Evolutionary conservation across 2,113 vertebrate species (phyloP).

Genomic region (Narcine bancroftii): DNA sequence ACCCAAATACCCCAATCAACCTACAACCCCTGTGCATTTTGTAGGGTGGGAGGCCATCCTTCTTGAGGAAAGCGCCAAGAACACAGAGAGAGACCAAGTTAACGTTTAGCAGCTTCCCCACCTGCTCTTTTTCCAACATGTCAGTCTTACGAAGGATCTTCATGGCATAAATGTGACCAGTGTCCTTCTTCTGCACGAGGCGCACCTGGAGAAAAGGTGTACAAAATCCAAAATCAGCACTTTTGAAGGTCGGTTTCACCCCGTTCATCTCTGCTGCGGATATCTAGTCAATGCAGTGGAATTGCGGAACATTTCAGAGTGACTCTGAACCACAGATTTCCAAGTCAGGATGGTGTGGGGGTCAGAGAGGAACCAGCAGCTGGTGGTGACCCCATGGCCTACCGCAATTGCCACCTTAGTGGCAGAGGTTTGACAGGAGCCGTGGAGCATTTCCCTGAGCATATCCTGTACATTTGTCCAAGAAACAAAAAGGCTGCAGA

Average conservation of each 20-base stretch:
- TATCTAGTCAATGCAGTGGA: too few relatives aligned
- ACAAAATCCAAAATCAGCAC: neutral
- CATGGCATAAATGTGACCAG: constrained; percentile 98
- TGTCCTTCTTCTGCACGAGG: constrained; percentile 96
- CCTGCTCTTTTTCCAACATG: constrained; percentile 98
- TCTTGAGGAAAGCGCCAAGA: too few relatives aligned
- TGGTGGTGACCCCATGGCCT: neutral
- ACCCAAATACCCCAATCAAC: too few relatives aligned
- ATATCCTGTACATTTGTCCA: neutral
- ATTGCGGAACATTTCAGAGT: too few relatives aligned
- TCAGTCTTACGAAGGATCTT: constrained; percentile 95
- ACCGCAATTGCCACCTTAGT: too few relatives aligned
- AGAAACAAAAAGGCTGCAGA: too few relatives aligned
- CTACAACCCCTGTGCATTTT: too few relatives aligned
- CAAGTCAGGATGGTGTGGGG: neutral
- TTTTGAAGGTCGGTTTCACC: neutral
- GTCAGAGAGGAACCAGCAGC: neutral
- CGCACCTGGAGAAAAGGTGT: constrained; percentile 66
- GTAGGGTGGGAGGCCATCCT: too few relatives aligned
- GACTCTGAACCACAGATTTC: too few relatives aligned
- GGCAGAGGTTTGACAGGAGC: neutral
- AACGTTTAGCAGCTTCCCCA: constrained; percentile 43
- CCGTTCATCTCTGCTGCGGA: too few relatives aligned
- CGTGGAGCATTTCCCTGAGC: neutral
- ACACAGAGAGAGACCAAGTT: neutral